A percentile compares a stretch with the other conserved stretches of the same genome.
Conservation (phyloP, 2,797 vertebrate genomes). For the Enteromius thamalakanensis region DNA sequence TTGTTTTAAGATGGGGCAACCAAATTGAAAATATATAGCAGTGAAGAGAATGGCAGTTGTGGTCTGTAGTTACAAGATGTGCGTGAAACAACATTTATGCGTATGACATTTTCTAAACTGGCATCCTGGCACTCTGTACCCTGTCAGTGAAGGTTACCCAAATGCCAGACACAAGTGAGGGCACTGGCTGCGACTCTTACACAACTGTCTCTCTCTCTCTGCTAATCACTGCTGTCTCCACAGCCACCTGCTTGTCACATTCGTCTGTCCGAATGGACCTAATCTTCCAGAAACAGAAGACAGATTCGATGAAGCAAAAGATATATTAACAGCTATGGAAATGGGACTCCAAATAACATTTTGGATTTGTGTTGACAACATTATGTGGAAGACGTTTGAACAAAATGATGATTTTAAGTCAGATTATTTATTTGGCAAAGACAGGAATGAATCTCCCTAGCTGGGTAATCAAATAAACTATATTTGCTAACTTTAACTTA, state of each 20-base stretch:
- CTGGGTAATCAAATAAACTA: neutral
- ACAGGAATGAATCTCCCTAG: neutral
- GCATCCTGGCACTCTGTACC: slow-evolving; percentile 20
- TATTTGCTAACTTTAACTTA: neutral
- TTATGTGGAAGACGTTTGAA: neutral
- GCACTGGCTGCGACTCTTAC: slow-evolving; percentile 2
- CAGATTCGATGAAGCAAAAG: neutral
- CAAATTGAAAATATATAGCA: neutral
- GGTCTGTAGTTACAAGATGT: slow-evolving; percentile 16
- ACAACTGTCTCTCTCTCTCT: slow-evolving; percentile 11
- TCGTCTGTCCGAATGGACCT: slow-evolving; percentile 39
- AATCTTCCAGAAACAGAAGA: slow-evolving; percentile 19
- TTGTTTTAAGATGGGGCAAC: neutral
- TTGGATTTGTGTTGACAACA: neutral
- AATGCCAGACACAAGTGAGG: slow-evolving; percentile 43
- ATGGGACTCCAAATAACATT: neutral
- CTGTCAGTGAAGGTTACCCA: slow-evolving; percentile 47
- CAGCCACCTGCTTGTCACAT: slow-evolving; percentile 49
- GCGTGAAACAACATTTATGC: slow-evolving; percentile 17
- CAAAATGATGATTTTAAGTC: neutral
- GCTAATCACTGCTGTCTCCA: slow-evolving; percentile 36
- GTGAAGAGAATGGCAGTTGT: neutral
- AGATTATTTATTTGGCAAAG: neutral
- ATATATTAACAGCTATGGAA: neutral
- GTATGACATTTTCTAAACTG: slow-evolving; percentile 50